Percentiles rank a stretch among this genome's conserved stretches.
Evolutionary conservation across 2,888 invertebrate species (phyloP).

Genomic region (Cerceris ruficornis): DNA sequence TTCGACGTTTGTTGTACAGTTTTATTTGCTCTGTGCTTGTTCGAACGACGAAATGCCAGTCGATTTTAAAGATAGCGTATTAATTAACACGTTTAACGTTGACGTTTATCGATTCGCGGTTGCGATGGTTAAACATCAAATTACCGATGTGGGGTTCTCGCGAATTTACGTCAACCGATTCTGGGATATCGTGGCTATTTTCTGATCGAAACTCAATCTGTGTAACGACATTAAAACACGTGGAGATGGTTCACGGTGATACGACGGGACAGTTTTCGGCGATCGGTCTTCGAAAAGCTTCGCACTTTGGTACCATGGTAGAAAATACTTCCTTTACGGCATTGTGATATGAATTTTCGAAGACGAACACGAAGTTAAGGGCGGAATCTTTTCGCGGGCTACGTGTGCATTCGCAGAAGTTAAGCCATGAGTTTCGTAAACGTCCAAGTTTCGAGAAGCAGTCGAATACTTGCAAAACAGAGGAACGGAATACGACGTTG

Average conservation of each 20-base stretch:
- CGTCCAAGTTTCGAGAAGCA: slow-evolving; percentile 6
- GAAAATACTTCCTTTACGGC: no score
- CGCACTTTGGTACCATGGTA: no score
- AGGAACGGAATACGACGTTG: not conserved
- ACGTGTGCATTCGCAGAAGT: not conserved
- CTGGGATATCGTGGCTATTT: slow-evolving; percentile 34
- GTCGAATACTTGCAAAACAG: not conserved
- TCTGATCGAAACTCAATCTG: slow-evolving; percentile 32
- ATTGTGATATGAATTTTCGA: no score
- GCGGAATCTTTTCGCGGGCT: not conserved
- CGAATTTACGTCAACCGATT: slow-evolving; percentile 41
- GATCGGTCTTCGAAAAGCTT: no score
- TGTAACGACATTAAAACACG: not conserved
- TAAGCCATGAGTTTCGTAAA: not conserved
- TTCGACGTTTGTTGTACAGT: not conserved
- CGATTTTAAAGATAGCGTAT: not conserved
- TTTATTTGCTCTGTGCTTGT: no score
- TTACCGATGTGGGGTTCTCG: slow-evolving; percentile 41
- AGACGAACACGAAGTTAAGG: not conserved
- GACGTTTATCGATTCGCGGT: slow-evolving; percentile 20
- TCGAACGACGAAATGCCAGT: no score
- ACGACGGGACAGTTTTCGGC: no score
- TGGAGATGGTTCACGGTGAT: not conserved
- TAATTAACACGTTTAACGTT: slow-evolving; percentile 39
- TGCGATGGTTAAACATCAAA: slow-evolving; percentile 49